phyloP scores from a whole-genome alignment of 2,888 invertebrate species.

The Ornithoptera alexandrae region DNA sequence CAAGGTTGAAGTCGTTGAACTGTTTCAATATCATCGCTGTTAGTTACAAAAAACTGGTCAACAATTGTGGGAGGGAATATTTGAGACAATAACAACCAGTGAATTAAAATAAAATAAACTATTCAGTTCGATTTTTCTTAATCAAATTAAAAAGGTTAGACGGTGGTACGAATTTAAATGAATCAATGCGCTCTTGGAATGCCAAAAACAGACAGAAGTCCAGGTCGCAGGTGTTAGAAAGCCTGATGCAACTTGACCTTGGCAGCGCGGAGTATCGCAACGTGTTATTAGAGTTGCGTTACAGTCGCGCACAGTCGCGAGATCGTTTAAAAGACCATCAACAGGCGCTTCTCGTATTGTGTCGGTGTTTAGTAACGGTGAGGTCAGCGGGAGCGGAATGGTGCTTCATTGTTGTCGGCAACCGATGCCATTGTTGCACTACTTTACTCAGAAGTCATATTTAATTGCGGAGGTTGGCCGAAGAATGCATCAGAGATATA shows the following conservation, averaged over 20 bases:
- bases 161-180: conserved; percentile 70
- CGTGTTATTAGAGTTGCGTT: conserved; percentile 58
- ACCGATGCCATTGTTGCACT: conserved; percentile 57
- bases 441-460: conserved; percentile 64
- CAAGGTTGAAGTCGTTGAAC: conserved; percentile 65
- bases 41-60: conserved; percentile 32
- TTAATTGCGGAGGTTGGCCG: conserved; percentile 54
- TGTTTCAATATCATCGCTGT: conserved; percentile 57
- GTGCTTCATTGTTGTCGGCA: conserved; percentile 60
- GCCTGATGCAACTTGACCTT: conserved; percentile 71
- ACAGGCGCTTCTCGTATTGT: conserved; percentile 65
- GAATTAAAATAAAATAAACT: conserved; percentile 38
- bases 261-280: conserved; percentile 67
- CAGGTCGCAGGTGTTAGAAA: conserved; percentile 71
- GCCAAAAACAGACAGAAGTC: conserved; percentile 55
- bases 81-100: conserved; percentile 47
- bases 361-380: conserved; percentile 63
- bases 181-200: conserved; percentile 48
- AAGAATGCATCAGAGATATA: conserved; percentile 44
- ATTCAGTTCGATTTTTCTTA: conserved; percentile 45
- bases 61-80: conserved; percentile 29
- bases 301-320: conserved; percentile 58
- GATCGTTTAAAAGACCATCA: conserved; percentile 78
- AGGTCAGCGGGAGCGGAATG: conserved; percentile 57
- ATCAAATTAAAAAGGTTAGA: conserved; percentile 66